A percentile compares a stretch with the other conserved stretches of the same genome.
Evolutionary conservation across 2,888 invertebrate genomes (phyloP).

Genomic region (Himalopsyche tibetana): DNA sequence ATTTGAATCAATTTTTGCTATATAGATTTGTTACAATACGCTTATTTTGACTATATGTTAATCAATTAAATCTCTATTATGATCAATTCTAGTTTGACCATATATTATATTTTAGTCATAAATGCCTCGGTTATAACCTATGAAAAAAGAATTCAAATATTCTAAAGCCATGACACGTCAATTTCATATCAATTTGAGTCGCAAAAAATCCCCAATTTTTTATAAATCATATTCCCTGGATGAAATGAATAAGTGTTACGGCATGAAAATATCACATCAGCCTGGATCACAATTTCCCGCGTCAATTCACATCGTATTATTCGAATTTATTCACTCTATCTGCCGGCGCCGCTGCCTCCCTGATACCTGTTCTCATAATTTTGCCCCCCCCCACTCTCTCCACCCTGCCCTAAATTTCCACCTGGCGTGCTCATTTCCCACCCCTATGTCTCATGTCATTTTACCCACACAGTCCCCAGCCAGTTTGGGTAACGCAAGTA

Average conservation of each 20-base stretch:
- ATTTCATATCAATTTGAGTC: slow-evolving; percentile 25
- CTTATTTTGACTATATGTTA: too few species aligned
- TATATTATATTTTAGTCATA: too few species aligned
- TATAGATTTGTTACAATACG: too few species aligned
- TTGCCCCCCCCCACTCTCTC: slow-evolving; percentile 8
- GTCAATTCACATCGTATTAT: slow-evolving; percentile 64
- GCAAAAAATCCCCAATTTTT: slow-evolving; percentile 43
- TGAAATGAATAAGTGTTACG: slow-evolving; percentile 45
- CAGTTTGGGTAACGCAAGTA: slow-evolving; percentile 40
- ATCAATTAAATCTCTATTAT: too few species aligned
- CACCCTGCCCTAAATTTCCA: slow-evolving; percentile 9
- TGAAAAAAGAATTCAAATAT: background rate
- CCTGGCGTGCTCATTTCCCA: background rate
- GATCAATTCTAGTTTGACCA: too few species aligned
- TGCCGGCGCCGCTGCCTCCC: slow-evolving; percentile 53
- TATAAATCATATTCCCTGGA: slow-evolving; percentile 48
- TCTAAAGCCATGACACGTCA: slow-evolving; percentile 14
- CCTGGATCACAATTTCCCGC: slow-evolving; percentile 63
- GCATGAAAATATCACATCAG: slow-evolving; percentile 40
- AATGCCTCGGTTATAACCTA: background rate
- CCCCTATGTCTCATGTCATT: slow-evolving; percentile 22
- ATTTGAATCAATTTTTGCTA: too few species aligned
- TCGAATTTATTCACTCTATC: slow-evolving; percentile 64
- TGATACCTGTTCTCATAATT: slow-evolving; percentile 55
- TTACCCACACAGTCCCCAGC: slow-evolving; percentile 7